Percentiles rank a stretch among this genome's conserved stretches.
Evolutionary conservation across 2,888 invertebrate genomes (phyloP).

Genomic region (Celastrina argiolus): DNA sequence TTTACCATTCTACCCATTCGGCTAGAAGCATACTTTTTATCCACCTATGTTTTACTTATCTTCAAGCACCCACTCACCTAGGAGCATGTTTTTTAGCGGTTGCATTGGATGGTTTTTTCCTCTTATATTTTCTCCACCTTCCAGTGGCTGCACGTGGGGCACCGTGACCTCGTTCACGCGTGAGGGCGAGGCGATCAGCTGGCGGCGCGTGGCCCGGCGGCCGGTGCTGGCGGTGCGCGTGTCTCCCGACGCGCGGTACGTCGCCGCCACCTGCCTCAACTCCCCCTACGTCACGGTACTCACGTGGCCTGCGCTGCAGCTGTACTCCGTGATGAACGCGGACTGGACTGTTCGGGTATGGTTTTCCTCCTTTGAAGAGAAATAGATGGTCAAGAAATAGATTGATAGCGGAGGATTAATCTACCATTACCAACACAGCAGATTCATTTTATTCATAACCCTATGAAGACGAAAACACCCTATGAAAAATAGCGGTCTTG

Average conservation of each 20-base stretch:
- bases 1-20: no score
- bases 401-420: no score
- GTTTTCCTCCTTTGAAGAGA: no score
- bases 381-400: no score
- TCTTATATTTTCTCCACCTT: not conserved
- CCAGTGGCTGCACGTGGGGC: slow-evolving; percentile 61
- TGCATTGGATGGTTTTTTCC: not conserved
- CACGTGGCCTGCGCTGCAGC: slow-evolving; percentile 51
- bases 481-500: no score
- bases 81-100: no score
- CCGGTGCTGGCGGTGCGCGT: slow-evolving; percentile 47
- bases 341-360: slow-evolving; percentile 52
- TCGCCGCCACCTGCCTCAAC: slow-evolving; percentile 46
- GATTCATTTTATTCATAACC: no score
- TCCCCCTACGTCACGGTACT: slow-evolving; percentile 43
- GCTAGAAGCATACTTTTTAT: no score
- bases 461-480: no score
- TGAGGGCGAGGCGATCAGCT: slow-evolving; percentile 36
- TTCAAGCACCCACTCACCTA: no score
- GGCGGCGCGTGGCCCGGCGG: slow-evolving; percentile 30
- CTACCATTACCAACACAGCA: no score
- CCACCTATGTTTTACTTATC: no score
- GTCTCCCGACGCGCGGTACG: slow-evolving; percentile 60
- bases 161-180: slow-evolving; percentile 43
- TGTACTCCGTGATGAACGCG: slow-evolving; percentile 40